Conservation (phyloP, 2,113 vertebrate genomes). For the Hepsetus odoe region DNA sequence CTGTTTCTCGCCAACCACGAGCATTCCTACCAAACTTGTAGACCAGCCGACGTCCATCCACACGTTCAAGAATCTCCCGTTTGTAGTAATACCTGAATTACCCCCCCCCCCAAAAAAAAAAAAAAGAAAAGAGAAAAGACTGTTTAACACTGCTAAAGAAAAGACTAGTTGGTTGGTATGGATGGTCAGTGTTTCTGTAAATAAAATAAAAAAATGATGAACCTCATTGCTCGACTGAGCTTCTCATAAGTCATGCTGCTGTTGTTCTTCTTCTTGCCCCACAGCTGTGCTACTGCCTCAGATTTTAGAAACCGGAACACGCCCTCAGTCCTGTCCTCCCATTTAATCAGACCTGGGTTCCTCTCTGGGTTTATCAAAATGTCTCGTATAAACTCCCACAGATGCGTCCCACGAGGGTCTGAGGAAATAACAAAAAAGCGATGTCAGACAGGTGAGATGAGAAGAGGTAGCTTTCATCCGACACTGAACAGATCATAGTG, state of each 20-base stretch:
- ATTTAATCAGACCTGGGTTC: constrained; percentile 95
- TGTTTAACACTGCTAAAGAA: background rate
- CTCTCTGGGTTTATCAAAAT: constrained; percentile 94
- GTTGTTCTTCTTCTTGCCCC: constrained; percentile 99
- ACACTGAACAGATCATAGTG: background rate
- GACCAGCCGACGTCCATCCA: constrained; percentile 94
- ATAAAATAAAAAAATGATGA: background rate
- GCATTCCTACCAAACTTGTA: constrained; percentile 98
- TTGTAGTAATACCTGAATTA: constrained; percentile 97
- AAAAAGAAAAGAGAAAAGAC: too few relatives aligned
- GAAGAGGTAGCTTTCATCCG: background rate
- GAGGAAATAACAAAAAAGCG: constrained; percentile 11
- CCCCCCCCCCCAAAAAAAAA: too few relatives aligned
- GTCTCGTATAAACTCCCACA: constrained; percentile 98
- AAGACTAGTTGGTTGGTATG: background rate
- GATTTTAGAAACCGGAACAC: constrained; percentile 97
- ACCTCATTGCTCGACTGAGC: constrained; percentile 98
- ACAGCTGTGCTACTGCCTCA: constrained; percentile 94
- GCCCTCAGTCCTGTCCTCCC: constrained; percentile 94
- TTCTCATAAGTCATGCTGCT: constrained; percentile 99
- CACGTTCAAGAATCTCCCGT: constrained; percentile 93
- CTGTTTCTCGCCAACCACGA: constrained; percentile 91
- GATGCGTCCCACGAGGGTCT: constrained; percentile 92
- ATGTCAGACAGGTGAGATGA: background rate
- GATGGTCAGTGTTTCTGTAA: background rate